Conservation (phyloP, 1,140 invertebrate species). For the Andrena cerasifolii region DNA sequence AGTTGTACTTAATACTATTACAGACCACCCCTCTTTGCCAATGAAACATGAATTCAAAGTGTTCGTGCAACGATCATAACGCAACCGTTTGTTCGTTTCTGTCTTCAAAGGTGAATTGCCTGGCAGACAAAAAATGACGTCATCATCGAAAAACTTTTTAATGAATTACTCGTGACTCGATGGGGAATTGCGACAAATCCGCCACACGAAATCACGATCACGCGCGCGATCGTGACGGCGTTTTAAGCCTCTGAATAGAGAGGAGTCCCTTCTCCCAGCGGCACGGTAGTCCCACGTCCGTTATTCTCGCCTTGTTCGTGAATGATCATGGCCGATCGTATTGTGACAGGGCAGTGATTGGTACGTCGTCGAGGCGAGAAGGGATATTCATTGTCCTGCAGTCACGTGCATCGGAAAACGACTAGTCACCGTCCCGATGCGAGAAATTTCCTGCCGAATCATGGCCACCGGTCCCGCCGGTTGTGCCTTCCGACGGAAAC, state of each 20-base stretch:
- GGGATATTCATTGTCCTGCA: conserved; percentile 62
- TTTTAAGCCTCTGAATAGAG: conserved; percentile 59
- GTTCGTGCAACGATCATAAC: too few relatives aligned
- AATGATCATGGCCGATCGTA: conserved; percentile 70
- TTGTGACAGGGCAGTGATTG: conserved; percentile 68
- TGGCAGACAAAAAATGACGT: neutral
- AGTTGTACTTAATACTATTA: too few relatives aligned
- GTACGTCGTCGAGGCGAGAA: conserved; percentile 66
- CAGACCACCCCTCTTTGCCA: too few relatives aligned
- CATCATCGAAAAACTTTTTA: neutral
- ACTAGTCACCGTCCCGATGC: conserved; percentile 67
- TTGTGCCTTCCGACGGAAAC: neutral
- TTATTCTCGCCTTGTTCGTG: conserved; percentile 63
- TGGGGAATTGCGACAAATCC: conserved; percentile 40
- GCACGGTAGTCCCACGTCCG: conserved; percentile 62
- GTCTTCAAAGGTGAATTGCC: neutral
- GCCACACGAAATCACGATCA: conserved; percentile 60
- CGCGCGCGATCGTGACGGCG: conserved; percentile 66
- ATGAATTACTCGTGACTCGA: conserved; percentile 3
- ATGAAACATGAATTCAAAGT: too few relatives aligned
- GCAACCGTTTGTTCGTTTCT: too few relatives aligned
- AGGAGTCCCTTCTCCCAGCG: conserved; percentile 51
- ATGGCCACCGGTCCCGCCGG: conserved; percentile 40
- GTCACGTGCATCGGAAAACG: conserved; percentile 69
- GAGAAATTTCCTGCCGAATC: conserved; percentile 66